A percentile compares a stretch with the other conserved stretches of the same genome.
Conservation (phyloP, 2,797 vertebrate genomes). For the Macroramphosus scolopax region DNA sequence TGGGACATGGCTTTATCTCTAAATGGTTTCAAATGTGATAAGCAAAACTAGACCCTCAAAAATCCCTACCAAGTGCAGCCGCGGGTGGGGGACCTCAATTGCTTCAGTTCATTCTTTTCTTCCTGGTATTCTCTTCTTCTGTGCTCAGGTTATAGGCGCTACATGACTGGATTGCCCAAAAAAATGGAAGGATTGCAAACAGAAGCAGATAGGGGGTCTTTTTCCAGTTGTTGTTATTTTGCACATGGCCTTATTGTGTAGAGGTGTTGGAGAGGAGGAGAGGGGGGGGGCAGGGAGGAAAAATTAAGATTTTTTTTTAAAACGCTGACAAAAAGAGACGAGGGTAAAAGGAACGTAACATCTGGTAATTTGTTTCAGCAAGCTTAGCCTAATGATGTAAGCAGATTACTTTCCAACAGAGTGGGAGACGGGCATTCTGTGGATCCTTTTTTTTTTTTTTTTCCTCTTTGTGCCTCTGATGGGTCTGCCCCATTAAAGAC, state of each 20-base stretch:
- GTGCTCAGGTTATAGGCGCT: conserved; percentile 89
- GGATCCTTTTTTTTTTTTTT: conserved; percentile 26
- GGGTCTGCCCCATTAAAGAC: conserved; percentile 59
- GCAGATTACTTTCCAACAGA: conserved; percentile 92
- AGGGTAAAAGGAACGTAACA: conserved; percentile 84
- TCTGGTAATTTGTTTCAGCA: conserved; percentile 97
- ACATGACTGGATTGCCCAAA: conserved; percentile 86
- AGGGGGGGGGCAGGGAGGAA: conserved; percentile 83
- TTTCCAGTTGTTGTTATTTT: conserved; percentile 84
- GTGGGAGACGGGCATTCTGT: conserved; percentile 54
- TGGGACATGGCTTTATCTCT: conserved; percentile 88
- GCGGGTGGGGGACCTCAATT: conserved; percentile 91
- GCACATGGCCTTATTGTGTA: conserved; percentile 90
- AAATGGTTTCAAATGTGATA: conserved; percentile 96
- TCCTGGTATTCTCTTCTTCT: conserved; percentile 85
- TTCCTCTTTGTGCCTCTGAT: conserved; percentile 46
- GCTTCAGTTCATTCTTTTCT: conserved; percentile 86
- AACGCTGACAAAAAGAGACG: conserved; percentile 73
- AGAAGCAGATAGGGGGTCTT: conserved; percentile 78
- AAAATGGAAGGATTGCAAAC: conserved; percentile 74
- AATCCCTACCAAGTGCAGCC: conserved; percentile 88
- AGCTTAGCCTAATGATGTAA: conserved; percentile 97
- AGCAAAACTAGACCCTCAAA: conserved; percentile 88
- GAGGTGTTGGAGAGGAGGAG: conserved; percentile 79
- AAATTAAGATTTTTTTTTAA: conserved; percentile 88